Percentiles rank a stretch among this genome's conserved stretches.
Conservation (phyloP, 1,140 invertebrate species). For the Rhagoletis pomonella region DNA sequence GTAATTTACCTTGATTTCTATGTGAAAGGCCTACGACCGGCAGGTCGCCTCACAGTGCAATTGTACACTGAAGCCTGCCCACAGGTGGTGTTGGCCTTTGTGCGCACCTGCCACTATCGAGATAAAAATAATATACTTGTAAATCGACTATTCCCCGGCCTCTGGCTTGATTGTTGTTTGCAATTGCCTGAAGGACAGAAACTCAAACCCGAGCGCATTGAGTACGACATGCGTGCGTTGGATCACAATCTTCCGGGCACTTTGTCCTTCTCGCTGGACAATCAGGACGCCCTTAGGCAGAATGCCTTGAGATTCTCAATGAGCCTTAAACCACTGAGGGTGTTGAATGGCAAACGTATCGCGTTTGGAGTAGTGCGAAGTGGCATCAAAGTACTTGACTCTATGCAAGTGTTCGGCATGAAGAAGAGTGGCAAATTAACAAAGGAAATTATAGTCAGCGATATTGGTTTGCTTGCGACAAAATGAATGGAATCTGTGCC, state of each 20-base stretch:
- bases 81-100: constrained; percentile 66
- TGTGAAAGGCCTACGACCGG: constrained; percentile 59
- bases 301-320: constrained; percentile 63
- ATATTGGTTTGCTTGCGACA: not conserved
- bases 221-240: constrained; percentile 53
- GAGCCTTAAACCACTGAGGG: constrained; percentile 67
- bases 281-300: constrained; percentile 60
- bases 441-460: constrained; percentile 1
- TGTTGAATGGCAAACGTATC: constrained; percentile 65
- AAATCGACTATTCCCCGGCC: constrained; percentile 61
- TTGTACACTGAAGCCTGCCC: constrained; percentile 70
- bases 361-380: constrained; percentile 67
- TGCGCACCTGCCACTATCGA: constrained; percentile 62
- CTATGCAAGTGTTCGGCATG: constrained; percentile 56
- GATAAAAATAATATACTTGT: constrained; percentile 46
- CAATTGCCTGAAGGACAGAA: constrained; percentile 42
- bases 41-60: constrained; percentile 64
- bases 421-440: constrained; percentile 33
- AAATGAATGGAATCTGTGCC: not conserved
- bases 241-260: constrained; percentile 69
- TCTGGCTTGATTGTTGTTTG: constrained; percentile 67
- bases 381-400: constrained; percentile 62
- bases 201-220: constrained; percentile 15
- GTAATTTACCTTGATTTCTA: constrained; percentile 65
- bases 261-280: constrained; percentile 66